A percentile compares a stretch with the other conserved stretches of the same genome.
These are phyloP conservation scores for Epicampocera succincta DNA, from an alignment of 2,888 invertebrate species.

Conservation along the genomic window DNA sequence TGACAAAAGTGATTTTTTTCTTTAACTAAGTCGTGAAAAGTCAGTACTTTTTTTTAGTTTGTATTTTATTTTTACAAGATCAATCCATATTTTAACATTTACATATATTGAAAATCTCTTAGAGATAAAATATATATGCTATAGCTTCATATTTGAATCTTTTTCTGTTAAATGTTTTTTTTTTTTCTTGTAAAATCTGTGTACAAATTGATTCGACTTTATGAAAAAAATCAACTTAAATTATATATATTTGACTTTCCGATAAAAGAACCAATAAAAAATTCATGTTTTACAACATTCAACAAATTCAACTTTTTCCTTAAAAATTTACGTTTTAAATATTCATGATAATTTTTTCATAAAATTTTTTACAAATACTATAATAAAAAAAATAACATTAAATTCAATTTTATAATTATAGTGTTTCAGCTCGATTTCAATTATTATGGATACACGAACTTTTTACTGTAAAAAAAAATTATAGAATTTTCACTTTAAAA, in stretches of 20 bases:
- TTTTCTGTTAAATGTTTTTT: conserved; percentile 53
- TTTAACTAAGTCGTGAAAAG: conserved; percentile 29
- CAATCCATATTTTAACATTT: conserved; percentile 71
- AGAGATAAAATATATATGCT: conserved; percentile 71
- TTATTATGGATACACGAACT: conserved; percentile 30
- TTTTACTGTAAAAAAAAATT: conserved; percentile 42
- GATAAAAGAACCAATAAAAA: conserved; percentile 24
- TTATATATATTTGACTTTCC: conserved; percentile 4
- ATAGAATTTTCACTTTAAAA: conserved; percentile 4
- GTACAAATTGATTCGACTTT: conserved; percentile 24
- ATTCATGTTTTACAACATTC: conserved; percentile 18
- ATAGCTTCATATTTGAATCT: conserved; percentile 30
- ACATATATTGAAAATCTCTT: conserved; percentile 73
- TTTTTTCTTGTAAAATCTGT: conserved; percentile 48
- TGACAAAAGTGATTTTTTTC: no score
- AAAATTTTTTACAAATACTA: conserved; percentile 35
- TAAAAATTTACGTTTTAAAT: conserved; percentile 50
- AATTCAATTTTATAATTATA: conserved; percentile 46
- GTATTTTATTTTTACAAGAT: conserved; percentile 72
- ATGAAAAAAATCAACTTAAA: conserved; percentile 9
- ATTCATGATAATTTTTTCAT: conserved; percentile 45
- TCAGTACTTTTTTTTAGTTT: conserved; percentile 37
- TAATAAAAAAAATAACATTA: conserved; percentile 45
- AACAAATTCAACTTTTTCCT: conserved; percentile 48
- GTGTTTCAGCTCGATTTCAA: conserved; percentile 18